Evolutionary conservation across 2,113 vertebrate genomes (phyloP), one percentile per base, ranked within the genome.

Genomic region (Galeopterus variegatus): DNA sequence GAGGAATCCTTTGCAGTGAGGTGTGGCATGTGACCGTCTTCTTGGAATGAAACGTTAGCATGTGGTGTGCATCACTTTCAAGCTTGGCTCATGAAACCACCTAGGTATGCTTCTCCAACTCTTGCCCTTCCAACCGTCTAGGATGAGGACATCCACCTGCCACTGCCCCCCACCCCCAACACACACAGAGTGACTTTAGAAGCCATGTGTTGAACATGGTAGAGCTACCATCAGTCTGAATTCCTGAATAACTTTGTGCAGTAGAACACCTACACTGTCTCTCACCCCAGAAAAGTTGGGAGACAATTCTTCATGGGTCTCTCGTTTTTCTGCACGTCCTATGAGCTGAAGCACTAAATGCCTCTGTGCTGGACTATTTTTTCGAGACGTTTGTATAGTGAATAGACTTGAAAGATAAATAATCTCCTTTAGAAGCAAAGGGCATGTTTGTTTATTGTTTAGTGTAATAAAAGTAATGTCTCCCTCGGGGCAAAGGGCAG

Each of bases 391-490:
- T 36, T 33, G 15, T 54, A 14, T 36, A 48, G 54, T 41, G 45
- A 97, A 83, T 45, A 96, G 33, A 31, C 18, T 82, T 85, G 54
- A 73, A 94, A 97, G 41, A 82, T 4, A 81, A 36, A 58, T 21
- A 65, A 7, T 76, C 69, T 89, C 67, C 67, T 23, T 84, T 45
- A 60, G 80, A 92, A 90, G 28, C 81, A 96, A 95, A 93, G 31
- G 12, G 28, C 7, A 54, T 1, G 12, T 93, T 79, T 88, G 41
- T 86, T 93, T 72, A 52, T 77, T 86, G 50, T 81, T 45, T 48
- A 54, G 17, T 64, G 31, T 79, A 70, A 65, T 92, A 73, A 83
- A 84, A 62, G 18, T 81, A 41, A 41, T n/a, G 62, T 77, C 62
- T 73, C 31, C n/a, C 36, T 83, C 4, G 23, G 36, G 45, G 33